Conservation (phyloP, 2,888 invertebrate species). For the Caradrina clavipalpis region DNA sequence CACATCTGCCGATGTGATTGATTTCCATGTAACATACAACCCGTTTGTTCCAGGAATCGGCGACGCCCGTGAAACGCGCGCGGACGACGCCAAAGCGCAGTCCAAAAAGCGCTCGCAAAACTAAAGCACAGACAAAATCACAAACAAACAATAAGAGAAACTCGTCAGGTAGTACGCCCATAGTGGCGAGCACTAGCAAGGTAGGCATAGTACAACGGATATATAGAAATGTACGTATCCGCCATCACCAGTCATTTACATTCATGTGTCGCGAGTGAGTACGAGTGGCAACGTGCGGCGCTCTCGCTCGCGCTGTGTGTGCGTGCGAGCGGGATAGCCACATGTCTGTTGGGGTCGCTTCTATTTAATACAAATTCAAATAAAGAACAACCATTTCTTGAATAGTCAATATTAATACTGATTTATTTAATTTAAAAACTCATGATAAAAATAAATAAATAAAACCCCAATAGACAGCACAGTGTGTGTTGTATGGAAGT, state of each 20-base stretch:
- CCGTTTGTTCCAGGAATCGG: conserved; percentile 74
- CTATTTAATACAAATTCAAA: not conserved
- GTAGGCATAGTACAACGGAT: conserved; percentile 91
- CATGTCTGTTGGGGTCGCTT: conserved; percentile 53
- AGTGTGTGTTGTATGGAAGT: conserved; percentile 66
- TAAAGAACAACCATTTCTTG: no score
- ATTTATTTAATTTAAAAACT: no score
- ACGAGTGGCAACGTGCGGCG: conserved; percentile 68
- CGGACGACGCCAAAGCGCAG: conserved; percentile 84
- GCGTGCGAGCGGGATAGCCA: conserved; percentile 67
- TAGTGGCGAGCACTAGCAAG: conserved; percentile 87
- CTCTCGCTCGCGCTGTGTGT: conserved; percentile 62
- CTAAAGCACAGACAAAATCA: conserved; percentile 73
- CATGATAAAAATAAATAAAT: no score
- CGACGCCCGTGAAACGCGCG: conserved; percentile 82
- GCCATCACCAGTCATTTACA: conserved; percentile 86
- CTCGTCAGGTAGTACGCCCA: conserved; percentile 87
- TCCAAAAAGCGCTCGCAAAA: conserved; percentile 80
- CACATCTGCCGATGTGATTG: no score
- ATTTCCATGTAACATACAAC: conserved; percentile 7
- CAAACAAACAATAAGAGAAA: conserved; percentile 79
- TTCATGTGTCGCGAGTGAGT: conserved; percentile 79
- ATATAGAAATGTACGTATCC: conserved; percentile 91
- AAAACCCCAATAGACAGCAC: conserved; percentile 66
- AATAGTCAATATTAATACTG: no score